Evolutionary conservation across 2,888 invertebrate species (phyloP).

Genomic region (Nephrotoma guestfalica): DNA sequence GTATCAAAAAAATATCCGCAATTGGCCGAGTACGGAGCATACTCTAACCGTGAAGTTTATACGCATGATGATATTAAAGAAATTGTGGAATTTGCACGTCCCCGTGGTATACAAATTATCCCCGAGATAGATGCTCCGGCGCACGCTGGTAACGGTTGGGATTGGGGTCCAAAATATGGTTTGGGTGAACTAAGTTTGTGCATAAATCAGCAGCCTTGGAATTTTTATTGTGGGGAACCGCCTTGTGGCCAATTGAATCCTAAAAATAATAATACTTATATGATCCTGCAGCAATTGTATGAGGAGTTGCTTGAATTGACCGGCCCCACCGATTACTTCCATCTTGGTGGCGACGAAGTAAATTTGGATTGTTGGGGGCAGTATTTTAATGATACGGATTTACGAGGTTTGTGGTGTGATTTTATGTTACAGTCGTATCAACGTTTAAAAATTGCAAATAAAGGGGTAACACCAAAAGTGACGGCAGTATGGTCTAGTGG

Average conservation of each 20-base stretch:
- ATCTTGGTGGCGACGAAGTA: conserved; percentile 54
- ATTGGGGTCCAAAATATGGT: conserved; percentile 62
- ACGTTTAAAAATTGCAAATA: conserved; percentile 30
- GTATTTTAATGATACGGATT: conserved; percentile 58
- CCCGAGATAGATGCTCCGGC: conserved; percentile 87
- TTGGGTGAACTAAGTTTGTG: conserved; percentile 67
- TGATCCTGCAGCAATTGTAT: conserved; percentile 57
- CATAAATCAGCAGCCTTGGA: conserved; percentile 69
- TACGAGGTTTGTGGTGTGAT: conserved; percentile 64
- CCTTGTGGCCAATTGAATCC: conserved; percentile 79
- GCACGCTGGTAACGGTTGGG: conserved; percentile 78
- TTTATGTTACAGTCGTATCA: conserved; percentile 52
- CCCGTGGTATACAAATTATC: conserved; percentile 72
- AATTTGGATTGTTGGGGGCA: conserved; percentile 68
- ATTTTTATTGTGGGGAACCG: conserved; percentile 66
- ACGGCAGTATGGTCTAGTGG: conserved; percentile 65
- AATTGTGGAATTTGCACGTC: conserved; percentile 58
- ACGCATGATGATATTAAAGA: conserved; percentile 53
- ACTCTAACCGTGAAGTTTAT: conserved; percentile 64
- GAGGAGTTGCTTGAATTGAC: conserved; percentile 58
- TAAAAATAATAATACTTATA: conserved; percentile 60
- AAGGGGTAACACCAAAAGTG: conserved; percentile 24
- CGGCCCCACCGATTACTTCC: conserved; percentile 63
- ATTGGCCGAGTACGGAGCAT: conserved; percentile 71
- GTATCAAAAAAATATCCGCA: conserved; percentile 60